Evolutionary conservation across 1,140 invertebrate species (phyloP), one percentile per base, ranked within the genome.

Genomic region (Panagrolaimus sp.): DNA sequence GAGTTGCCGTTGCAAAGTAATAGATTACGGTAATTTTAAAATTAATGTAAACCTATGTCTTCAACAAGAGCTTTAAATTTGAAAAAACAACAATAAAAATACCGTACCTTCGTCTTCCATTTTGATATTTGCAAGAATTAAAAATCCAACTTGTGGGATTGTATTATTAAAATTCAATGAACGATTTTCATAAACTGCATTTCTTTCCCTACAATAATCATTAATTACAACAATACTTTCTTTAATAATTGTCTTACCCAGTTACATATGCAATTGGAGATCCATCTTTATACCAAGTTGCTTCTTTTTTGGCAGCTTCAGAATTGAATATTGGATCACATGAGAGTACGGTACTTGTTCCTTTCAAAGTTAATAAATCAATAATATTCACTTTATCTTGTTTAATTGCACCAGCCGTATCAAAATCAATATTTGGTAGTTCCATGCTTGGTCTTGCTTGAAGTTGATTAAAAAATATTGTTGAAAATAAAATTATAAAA

Each of bases 271-370:
- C 52, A 58, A 58, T 21, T 28, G 14, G 10, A 21, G 28, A 12
- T 26, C 52, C 52, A 58, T 58, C 52, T 28, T 58, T 58, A 58
- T 58, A 58, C 52, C 52, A 58, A 12, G 28, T 58, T 26, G 52
- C 52, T 28, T 21, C 21, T 28, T 26, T 58, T 28, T 26, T 5
- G 21, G 28, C 52, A 21, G 14, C 68, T n/a, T 70, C 45, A 10
- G n/a, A n/a, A 43, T 69, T 70, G 32, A 70, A 70, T 28, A 70
- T 55, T 3, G 48, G 68, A 21, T 70, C 68, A 43, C 68, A 70
- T 12, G 21, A 26, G 17, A 58, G 28, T 12, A 58, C 28, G 14
- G 21, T 58, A 14, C 28, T 58, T 12, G 52, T 58, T 28, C 52
- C 52, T 7, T 38, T 38, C 7, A 38, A 38, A 38, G 32, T 38